Evolutionary conservation across 2,888 invertebrate genomes (phyloP), one percentile per base, ranked within the genome.

Genomic region (Spicauda simplicius): DNA sequence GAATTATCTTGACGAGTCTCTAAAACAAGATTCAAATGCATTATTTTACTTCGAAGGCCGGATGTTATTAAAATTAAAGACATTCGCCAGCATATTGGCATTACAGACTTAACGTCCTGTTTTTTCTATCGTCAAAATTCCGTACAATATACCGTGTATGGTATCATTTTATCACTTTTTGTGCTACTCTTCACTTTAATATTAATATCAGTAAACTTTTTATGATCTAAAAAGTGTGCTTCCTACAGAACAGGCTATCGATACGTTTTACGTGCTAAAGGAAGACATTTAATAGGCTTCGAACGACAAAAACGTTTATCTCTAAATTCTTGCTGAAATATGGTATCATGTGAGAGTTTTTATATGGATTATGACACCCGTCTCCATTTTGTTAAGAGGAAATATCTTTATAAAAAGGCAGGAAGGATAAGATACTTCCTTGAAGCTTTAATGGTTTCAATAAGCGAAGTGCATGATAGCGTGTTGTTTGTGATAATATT

Each of bases 341-440:
- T 30, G 59, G 65, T 59, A 54, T 65, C 65, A 59, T 54, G 18
- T 41, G 25, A 0, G 10, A 37, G 19, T 65, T 64, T 65, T 65
- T 65, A 48, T 59, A 58, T 30, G 30, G 54, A 65, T 54, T n/a
- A 54, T 53, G 25, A 65, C 53, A 65, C 65, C 58, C 45, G 11
- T 45, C 45, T 25, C 20, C 20, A 48, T 59, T 65, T 30, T 16
- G 16, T 52, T 25, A 25, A 25, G 48, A 50, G 48, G 16, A 58
- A 58, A n/a, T 14, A 14, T 41, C 48, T 18, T 12, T 25, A 14
- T 30, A 53, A 59, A 59, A 64, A 57, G 41, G 14, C 30, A 59
- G 65, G 65, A 59, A 59, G 65, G 65, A 59, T 18, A 19, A 30
- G 59, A 61, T 61, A 52, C 19, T 65, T 59, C 65, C 59, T n/a